Conservation (phyloP, 2,888 invertebrate genomes). For the Caenorhabditis plicata region DNA sequence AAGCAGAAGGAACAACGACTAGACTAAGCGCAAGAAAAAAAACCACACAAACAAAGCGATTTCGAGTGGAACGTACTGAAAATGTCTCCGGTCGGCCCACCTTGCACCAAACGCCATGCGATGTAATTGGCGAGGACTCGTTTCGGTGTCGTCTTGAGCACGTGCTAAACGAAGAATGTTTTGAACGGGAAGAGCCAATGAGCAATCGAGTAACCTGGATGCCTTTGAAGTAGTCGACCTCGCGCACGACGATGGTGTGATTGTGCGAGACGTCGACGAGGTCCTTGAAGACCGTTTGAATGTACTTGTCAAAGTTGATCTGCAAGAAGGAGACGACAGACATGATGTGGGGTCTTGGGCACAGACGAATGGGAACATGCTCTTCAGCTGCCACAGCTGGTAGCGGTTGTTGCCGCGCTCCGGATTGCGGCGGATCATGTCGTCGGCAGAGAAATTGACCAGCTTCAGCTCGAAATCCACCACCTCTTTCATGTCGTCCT, state of each 20-base stretch:
- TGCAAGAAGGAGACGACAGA: conserved; percentile 13
- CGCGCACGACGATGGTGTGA: conserved; percentile 58
- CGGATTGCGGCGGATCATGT: conserved; percentile 56
- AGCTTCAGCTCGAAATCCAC: conserved; percentile 59
- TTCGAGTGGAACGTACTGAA: conserved; percentile 29
- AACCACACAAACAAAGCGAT: not conserved
- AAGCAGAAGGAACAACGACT: not conserved
- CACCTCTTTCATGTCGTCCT: conserved; percentile 55
- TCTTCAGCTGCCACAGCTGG: conserved; percentile 50
- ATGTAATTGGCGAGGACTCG: conserved; percentile 61
- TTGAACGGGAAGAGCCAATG: not conserved
- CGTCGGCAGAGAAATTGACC: conserved; percentile 58
- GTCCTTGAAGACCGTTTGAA: conserved; percentile 51
- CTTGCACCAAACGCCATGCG: conserved; percentile 60
- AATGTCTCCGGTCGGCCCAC: conserved; percentile 32
- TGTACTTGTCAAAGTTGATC: conserved; percentile 55
- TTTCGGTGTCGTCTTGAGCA: conserved; percentile 50
- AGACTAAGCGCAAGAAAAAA: not conserved
- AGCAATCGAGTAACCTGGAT: conserved; percentile 42
- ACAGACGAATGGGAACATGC: conserved; percentile 47
- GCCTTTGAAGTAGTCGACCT: conserved; percentile 56
- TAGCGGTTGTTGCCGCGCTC: conserved; percentile 59
- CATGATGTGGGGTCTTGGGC: not conserved
- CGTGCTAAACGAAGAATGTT: conserved; percentile 37
- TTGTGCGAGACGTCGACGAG: conserved; percentile 46